A percentile compares a stretch with the other conserved stretches of the same genome.
phyloP scores from a whole-genome alignment of 2,888 invertebrate genomes.

The Diaperis boleti region DNA sequence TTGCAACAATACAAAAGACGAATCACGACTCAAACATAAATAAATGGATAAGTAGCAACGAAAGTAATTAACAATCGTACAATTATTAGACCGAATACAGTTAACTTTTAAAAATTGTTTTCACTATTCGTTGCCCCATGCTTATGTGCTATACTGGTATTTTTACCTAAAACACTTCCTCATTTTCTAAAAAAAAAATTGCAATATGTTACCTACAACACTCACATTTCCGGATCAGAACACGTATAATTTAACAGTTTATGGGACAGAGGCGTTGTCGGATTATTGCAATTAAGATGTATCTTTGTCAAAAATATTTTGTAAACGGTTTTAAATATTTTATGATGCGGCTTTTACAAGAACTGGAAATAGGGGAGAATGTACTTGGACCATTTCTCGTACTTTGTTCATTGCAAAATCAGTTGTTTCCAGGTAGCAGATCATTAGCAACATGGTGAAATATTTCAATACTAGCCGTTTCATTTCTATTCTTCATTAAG shows the following conservation, averaged over 20 bases:
- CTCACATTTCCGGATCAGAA: conserved; percentile 6
- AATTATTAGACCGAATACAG: conserved; percentile 13
- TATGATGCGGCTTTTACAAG: no score
- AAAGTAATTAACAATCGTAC: conserved; percentile 8
- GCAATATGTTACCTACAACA: neutral
- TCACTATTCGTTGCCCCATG: neutral
- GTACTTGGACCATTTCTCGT: no score
- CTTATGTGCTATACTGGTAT: conserved; percentile 1
- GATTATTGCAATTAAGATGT: no score
- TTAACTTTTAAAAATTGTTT: conserved; percentile 9
- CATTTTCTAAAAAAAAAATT: conserved; percentile 1
- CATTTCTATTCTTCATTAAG: conserved; percentile 18
- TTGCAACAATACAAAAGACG: neutral
- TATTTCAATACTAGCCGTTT: neutral
- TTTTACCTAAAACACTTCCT: conserved; percentile 13
- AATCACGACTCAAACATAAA: neutral
- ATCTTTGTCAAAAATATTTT: no score
- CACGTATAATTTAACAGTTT: no score
- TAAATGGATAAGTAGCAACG: neutral
- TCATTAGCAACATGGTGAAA: neutral
- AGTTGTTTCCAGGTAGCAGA: neutral
- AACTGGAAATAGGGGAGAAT: no score
- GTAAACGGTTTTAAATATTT: no score
- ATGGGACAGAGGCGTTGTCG: neutral
- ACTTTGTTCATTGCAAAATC: no score